Percentiles rank a stretch among this genome's conserved stretches.
phyloP scores from a whole-genome alignment of 2,113 vertebrate genomes.

The Takifugu bimaculatus region DNA sequence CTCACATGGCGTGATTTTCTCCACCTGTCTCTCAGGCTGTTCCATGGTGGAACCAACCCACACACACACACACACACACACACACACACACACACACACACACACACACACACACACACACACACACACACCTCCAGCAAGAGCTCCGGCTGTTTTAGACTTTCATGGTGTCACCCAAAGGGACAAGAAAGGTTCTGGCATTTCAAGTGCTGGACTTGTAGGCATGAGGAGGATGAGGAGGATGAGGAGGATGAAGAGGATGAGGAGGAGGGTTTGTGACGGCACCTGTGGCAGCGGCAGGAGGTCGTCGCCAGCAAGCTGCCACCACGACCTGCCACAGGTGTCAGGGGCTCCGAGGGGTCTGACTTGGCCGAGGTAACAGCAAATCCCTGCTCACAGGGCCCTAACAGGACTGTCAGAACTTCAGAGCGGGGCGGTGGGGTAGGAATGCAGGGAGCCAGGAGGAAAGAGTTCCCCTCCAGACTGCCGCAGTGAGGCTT shows the following conservation, averaged over 20 bases:
- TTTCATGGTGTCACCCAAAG: constrained; percentile 25
- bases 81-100: neutral
- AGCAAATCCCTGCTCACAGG: constrained; percentile 59
- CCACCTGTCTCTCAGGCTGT: constrained; percentile 38
- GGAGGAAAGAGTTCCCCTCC: constrained; percentile 12
- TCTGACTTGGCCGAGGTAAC: constrained; percentile 61
- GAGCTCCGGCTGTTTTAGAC: constrained; percentile 11
- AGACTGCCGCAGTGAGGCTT: constrained; percentile 18
- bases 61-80: neutral
- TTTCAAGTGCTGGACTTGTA: constrained; percentile 25
- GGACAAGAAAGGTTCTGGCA: constrained; percentile 6
- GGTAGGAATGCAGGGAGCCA: constrained; percentile 21
- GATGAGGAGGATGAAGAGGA: constrained; percentile 16
- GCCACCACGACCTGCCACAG: constrained; percentile 57
- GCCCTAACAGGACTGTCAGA: constrained; percentile 64
- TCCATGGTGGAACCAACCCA: neutral
- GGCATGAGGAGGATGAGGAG: constrained; percentile 20
- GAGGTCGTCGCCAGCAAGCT: constrained; percentile 52
- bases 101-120: neutral
- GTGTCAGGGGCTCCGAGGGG: constrained; percentile 57
- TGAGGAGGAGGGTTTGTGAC: constrained; percentile 10
- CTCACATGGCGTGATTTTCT: neutral
- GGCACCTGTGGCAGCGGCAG: constrained; percentile 4
- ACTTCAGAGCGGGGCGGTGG: constrained; percentile 40
- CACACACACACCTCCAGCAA: constrained; percentile 10